A percentile compares a stretch with the other conserved stretches of the same genome.
phyloP scores from a whole-genome alignment of 35 echinoderm and acorn worm genomes.

The Chiridota heheva region DNA sequence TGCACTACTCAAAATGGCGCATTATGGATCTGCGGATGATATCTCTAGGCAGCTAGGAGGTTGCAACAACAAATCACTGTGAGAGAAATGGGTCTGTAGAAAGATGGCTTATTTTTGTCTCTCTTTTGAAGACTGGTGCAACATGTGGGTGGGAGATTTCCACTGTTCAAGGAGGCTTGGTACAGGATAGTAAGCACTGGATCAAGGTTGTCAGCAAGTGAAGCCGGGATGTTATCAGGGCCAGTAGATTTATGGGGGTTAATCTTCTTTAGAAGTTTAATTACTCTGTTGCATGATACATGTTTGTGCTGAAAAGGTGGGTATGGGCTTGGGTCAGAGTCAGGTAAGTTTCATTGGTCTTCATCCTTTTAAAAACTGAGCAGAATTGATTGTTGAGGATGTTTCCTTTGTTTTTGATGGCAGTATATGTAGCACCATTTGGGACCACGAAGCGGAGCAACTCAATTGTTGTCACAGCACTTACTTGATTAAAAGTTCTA shows the following conservation, averaged over 20 bases:
- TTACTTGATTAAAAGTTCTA: conserved; percentile 37
- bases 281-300: conserved; percentile 29
- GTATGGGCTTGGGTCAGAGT: conserved; percentile 33
- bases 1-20: neutral
- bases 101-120: neutral
- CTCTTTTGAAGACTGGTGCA: conserved; percentile 37
- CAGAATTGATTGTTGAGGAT: conserved; percentile 38
- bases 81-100: too few relatives aligned
- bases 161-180: conserved; percentile 28
- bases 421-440: conserved; percentile 38
- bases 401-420: conserved; percentile 36
- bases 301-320: conserved; percentile 19
- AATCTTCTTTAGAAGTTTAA: conserved; percentile 49
- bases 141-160: conserved; percentile 19
- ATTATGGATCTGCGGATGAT: neutral
- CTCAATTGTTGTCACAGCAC: conserved; percentile 49
- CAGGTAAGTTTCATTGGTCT: conserved; percentile 8
- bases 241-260: conserved; percentile 62
- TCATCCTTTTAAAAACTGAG: conserved; percentile 58
- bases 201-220: conserved; percentile 35
- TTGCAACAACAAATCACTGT: neutral
- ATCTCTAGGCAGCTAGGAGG: neutral
- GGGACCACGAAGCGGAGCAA: conserved; percentile 29
- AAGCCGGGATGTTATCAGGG: conserved; percentile 50
- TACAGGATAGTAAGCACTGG: conserved; percentile 40